Percentiles rank a stretch among this genome's conserved stretches.
Conservation (phyloP, 2,797 vertebrate species). For the Enteromius viviparus region DNA sequence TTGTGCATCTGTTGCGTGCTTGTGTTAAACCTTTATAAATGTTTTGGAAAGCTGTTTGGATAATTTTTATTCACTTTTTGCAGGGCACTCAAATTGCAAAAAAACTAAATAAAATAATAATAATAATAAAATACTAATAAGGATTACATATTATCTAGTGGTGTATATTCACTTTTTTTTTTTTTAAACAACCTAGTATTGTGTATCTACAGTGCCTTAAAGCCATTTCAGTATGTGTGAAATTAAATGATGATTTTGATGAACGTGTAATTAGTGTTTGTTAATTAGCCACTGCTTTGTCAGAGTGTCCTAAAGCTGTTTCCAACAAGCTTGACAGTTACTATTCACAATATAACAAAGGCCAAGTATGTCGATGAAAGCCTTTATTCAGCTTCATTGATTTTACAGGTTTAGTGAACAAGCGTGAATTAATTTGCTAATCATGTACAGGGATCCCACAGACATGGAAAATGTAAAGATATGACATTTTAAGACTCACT, state of each 20-base stretch:
- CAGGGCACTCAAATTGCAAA: background rate
- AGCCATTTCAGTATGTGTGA: constrained; percentile 29
- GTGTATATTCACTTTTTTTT: background rate
- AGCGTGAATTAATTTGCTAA: background rate
- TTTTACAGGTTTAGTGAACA: constrained; percentile 7
- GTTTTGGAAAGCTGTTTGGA: background rate
- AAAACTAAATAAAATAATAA: background rate
- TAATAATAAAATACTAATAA: background rate
- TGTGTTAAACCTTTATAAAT: background rate
- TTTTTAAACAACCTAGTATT: background rate
- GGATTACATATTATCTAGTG: background rate
- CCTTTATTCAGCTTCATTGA: background rate
- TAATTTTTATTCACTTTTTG: background rate
- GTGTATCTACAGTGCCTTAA: background rate
- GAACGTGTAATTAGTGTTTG: constrained; percentile 27
- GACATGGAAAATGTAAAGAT: background rate
- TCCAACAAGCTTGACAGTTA: constrained; percentile 20
- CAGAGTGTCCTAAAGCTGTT: constrained; percentile 23
- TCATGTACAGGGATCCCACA: background rate
- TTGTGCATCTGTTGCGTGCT: background rate
- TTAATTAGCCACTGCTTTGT: constrained; percentile 43
- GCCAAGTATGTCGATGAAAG: background rate
- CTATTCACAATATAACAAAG: background rate
- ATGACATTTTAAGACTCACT: background rate
- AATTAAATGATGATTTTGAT: constrained; percentile 9